Evolutionary conservation across 1,140 invertebrate genomes (phyloP).

Genomic region (Caenorhabditis briggsae): DNA sequence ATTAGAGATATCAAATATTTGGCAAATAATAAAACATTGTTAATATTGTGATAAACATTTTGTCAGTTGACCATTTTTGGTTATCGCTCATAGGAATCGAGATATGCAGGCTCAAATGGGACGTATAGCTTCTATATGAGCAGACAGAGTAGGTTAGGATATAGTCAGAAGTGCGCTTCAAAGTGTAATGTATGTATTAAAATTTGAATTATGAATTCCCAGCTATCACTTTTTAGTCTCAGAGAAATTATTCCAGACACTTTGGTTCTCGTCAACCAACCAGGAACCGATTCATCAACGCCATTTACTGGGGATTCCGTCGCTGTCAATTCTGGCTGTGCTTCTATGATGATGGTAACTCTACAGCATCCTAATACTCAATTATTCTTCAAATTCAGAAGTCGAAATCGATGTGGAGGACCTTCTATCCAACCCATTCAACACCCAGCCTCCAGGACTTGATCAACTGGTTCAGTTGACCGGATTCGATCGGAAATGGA

Average conservation of each 20-base stretch:
- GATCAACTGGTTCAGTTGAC: slow-evolving; percentile 69
- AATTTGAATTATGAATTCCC: neutral
- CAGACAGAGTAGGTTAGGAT: too few species aligned
- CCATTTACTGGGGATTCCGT: slow-evolving; percentile 69
- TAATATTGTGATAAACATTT: too few species aligned
- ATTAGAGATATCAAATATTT: too few species aligned
- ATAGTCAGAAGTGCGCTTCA: too few species aligned
- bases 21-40: too few species aligned
- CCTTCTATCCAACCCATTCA: slow-evolving; percentile 69
- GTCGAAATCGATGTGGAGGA: slow-evolving; percentile 72
- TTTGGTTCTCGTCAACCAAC: slow-evolving; percentile 63
- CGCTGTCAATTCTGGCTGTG: slow-evolving; percentile 71
- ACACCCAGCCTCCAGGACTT: slow-evolving; percentile 71
- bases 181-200: too few species aligned
- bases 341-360: slow-evolving; percentile 70
- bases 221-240: neutral
- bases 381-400: slow-evolving; percentile 57
- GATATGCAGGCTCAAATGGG: too few species aligned
- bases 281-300: slow-evolving; percentile 61
- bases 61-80: too few species aligned
- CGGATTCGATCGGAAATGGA: slow-evolving; percentile 69
- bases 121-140: too few species aligned
- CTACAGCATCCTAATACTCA: neutral
- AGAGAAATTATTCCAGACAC: slow-evolving; percentile 59
- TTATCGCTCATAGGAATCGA: too few species aligned